Percentiles rank a stretch among this genome's conserved stretches.
phyloP scores from a whole-genome alignment of 2,113 vertebrate genomes.

The Hemibagrus wyckioides region DNA sequence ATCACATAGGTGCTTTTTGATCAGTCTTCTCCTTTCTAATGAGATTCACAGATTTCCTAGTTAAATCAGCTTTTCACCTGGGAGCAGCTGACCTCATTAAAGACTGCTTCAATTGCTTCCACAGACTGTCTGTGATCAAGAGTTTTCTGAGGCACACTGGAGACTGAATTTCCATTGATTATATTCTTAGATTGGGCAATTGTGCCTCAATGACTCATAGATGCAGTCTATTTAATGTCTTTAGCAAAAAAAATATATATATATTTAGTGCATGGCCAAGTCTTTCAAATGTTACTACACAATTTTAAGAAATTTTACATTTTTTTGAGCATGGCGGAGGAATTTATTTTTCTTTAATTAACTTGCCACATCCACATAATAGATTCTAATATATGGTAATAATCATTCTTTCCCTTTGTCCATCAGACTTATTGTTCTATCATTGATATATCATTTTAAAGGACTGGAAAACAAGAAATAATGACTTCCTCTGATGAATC shows the following conservation, averaged over 20 bases:
- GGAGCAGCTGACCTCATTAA: slow-evolving; percentile 67
- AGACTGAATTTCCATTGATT: slow-evolving; percentile 47
- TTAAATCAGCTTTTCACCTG: slow-evolving; percentile 61
- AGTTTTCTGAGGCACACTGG: slow-evolving; percentile 46
- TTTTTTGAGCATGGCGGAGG: neutral
- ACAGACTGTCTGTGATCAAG: slow-evolving; percentile 47
- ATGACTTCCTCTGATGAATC: neutral
- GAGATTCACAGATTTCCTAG: slow-evolving; percentile 51
- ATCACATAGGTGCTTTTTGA: slow-evolving; percentile 24
- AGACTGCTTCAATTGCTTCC: slow-evolving; percentile 43
- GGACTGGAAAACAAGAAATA: neutral
- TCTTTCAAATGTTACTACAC: neutral
- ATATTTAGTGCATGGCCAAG: neutral
- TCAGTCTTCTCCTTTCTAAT: slow-evolving; percentile 43
- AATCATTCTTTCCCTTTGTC: neutral
- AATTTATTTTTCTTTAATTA: neutral
- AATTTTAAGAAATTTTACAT: neutral
- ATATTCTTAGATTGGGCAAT: slow-evolving; percentile 38
- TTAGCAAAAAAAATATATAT: neutral
- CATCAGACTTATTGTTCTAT: slow-evolving; percentile 9
- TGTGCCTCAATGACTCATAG: neutral
- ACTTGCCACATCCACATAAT: neutral
- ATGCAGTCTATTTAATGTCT: neutral
- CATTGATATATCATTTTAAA: neutral
- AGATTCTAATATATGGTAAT: neutral